Conservation (phyloP, 2,888 invertebrate genomes). For the Apoda limacodes region DNA sequence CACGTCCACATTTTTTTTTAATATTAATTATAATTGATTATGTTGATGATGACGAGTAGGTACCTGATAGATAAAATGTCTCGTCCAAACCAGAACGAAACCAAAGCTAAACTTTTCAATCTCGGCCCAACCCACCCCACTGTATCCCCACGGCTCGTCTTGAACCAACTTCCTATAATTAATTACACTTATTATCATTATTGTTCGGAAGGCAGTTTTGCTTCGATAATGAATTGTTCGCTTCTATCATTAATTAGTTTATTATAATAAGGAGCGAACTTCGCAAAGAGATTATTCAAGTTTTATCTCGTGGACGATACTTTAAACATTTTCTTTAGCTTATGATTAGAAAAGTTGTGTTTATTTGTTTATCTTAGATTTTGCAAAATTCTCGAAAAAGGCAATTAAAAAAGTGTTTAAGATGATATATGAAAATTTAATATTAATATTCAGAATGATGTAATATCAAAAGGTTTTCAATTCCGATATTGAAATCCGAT, state of each 20-base stretch:
- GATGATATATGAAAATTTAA: too few species aligned
- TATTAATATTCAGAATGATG: too few species aligned
- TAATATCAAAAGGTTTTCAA: too few species aligned
- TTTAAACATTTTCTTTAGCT: slow-evolving; percentile 25
- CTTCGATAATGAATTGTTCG: slow-evolving; percentile 69
- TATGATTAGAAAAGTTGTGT: slow-evolving; percentile 9
- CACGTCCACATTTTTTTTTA: too few species aligned
- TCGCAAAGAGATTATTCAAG: slow-evolving; percentile 62
- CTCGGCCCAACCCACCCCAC: background rate
- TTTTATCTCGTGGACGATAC: slow-evolving; percentile 58
- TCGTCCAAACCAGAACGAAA: slow-evolving; percentile 31
- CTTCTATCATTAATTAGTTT: slow-evolving; percentile 69
- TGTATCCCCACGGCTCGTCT: slow-evolving; percentile 39
- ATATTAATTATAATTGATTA: too few species aligned
- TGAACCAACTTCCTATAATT: slow-evolving; percentile 68
- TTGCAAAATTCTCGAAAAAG: too few species aligned
- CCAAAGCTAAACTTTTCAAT: too few species aligned
- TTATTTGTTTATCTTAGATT: too few species aligned
- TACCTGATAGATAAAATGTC: too few species aligned
- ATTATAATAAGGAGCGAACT: slow-evolving; percentile 67
- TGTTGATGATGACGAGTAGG: too few species aligned
- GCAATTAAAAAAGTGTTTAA: too few species aligned
- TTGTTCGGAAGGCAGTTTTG: slow-evolving; percentile 70
- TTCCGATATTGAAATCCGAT: too few species aligned
- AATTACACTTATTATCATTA: slow-evolving; percentile 71